Evolutionary conservation across 2,113 vertebrate genomes (phyloP), one percentile per base, ranked within the genome.

Genomic region (Eurypyga helias): DNA sequence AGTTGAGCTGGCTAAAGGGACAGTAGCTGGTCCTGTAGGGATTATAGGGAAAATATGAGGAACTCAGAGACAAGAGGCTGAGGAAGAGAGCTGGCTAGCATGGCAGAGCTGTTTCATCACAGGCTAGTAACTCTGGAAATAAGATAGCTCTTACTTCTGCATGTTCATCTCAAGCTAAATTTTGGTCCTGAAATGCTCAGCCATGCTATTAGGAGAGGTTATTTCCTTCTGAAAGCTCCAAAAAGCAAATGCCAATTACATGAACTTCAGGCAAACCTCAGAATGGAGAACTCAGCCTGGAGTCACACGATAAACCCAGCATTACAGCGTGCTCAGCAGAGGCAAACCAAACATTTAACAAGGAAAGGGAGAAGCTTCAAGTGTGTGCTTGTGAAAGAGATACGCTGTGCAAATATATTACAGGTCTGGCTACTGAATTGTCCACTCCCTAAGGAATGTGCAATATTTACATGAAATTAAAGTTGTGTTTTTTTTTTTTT

Each of bases 281-380:
- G 15, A 23, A 21, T 55, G 61, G 71, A 48, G 28, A 70, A 61
- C 25, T 52, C 7, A n/a, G 3, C 55, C 55, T 45, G 29, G 29
- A 57, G 48, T 72, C 57, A 49, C 26, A 80, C n/a, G 38, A 23
- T 75, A 92, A 95, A 87, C 69, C 45, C 61, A 79, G 24, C 61
- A 23, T 52, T 95, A 46, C 23, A 77, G 23, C 38, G 28, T 52
- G 36, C 62, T 85, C 72, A 76, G 71, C 57, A 94, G 73, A 70
- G 20, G 36, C 54, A 92, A 81, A 89, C 3, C 65, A 91, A 95
- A 87, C 78, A 80, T 91, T 69, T 87, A 82, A 72, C 61, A 54
- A 52, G 91, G 77, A 54, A 87, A 89, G 62, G 70, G 94, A 91
- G 87, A 84, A 61, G 65, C 52, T 61, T 87, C 51, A 84, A 92